Evolutionary conservation across 2,113 vertebrate genomes (phyloP), one percentile per base, ranked within the genome.

Genomic region (Onychorhynchus coronatus): DNA sequence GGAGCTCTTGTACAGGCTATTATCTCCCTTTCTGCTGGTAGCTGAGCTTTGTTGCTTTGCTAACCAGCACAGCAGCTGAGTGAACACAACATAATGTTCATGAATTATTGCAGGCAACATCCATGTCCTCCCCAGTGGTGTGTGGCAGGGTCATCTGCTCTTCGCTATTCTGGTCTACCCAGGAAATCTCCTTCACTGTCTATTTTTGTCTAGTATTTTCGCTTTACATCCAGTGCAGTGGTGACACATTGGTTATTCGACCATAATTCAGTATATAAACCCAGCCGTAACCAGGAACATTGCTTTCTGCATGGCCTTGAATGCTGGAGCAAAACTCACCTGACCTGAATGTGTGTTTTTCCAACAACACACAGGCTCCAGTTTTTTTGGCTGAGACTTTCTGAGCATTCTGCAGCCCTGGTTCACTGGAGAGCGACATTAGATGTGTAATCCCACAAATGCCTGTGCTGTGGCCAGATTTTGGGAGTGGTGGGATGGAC

Each of bases 181-280:
- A 1, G 67, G 71, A 93, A 85, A 85, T 83, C 63, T 90, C 85
- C 80, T 92, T 84, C 78, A 61, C 15, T 73, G 78, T 70, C 88
- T 91, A 11, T 80, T 94, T 96, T 88, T 88, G 68, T 44, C 75
- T 35, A 46, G 30, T 67, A 47, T 76, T 94, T 89, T 77, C 10
- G 3, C 42, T 90, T 94, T 81, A 75, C 72, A 37, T 93, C 61
- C 53, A 70, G 44, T 25, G n/a, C 37, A 55, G 52, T 58, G 85
- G 83, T 77, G 90, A 74, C 85, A 56, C 9, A 1, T 91, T 62
- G 68, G 85, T 67, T 92, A 49, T 88, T 84, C 1, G 13, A 81
- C 79, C 68, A 23, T 96, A 91, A 94, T 73, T 96, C 83, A 81
- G 73, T 75, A 11, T 66, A 92, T 89, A 81, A 81, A 96, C 75